These are phyloP conservation scores for Elaphurus davidianus DNA, from an alignment of 2,113 vertebrate genomes.

Conservation along the genomic window DNA sequence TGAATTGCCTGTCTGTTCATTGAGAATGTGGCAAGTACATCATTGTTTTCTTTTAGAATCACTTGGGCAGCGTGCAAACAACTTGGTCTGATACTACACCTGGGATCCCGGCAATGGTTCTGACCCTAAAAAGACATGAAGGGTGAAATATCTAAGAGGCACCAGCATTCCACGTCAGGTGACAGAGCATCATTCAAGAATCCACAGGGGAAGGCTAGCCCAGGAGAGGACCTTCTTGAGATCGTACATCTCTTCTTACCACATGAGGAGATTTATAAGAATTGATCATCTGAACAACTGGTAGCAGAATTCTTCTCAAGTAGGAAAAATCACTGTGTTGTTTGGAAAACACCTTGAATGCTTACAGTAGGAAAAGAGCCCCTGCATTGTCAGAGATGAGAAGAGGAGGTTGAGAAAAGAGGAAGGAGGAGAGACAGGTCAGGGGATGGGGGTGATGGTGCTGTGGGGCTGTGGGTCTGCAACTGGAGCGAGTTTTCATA, in stretches of 20 bases:
- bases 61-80: neutral
- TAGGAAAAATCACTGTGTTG: neutral
- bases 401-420: neutral
- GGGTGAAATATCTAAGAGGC: neutral
- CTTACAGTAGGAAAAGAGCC: neutral
- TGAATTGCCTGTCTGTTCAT: neutral
- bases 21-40: neutral
- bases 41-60: fast-evolving
- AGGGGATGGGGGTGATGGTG: neutral
- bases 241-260: neutral
- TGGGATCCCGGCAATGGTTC: neutral
- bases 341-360: neutral
- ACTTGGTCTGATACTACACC: fast-evolving
- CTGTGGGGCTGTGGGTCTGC: too few relatives aligned
- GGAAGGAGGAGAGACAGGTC: neutral
- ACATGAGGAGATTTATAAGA: neutral
- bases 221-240: neutral
- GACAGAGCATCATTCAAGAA: neutral
- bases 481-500: neutral
- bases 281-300: neutral
- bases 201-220: neutral
- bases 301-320: neutral
- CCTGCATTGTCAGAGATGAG: neutral
- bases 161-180: neutral
- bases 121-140: neutral